Conservation (phyloP, 2,888 invertebrate genomes). For the Lypha dubia region DNA sequence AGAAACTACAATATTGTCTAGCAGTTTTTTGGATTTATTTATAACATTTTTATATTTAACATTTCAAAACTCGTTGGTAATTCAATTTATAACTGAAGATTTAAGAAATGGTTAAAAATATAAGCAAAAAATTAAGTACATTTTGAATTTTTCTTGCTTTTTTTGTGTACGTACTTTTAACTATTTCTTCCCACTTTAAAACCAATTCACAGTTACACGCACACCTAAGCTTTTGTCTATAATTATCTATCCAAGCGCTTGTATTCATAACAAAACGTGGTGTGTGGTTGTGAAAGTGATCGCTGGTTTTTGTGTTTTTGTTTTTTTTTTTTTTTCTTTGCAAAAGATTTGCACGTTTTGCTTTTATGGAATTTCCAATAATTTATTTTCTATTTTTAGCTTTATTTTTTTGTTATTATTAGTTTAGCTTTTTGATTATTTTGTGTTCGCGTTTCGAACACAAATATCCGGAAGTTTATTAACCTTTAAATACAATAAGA, state of each 20-base stretch:
- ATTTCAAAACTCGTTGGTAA: no score
- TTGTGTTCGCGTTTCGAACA: constrained; percentile 28
- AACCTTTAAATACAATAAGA: constrained; percentile 75
- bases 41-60: no score
- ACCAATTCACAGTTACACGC: neutral
- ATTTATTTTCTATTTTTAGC: constrained; percentile 32
- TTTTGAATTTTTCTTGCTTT: no score
- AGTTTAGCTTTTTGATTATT: neutral
- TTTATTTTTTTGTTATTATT: neutral
- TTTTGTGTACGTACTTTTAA: neutral
- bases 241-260: constrained; percentile 16
- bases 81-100: no score
- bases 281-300: constrained; percentile 54
- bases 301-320: constrained; percentile 35
- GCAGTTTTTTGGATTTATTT: no score
- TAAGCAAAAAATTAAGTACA: no score
- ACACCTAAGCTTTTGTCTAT: constrained; percentile 10
- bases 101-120: no score
- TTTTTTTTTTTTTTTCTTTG: no score
- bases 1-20: no score
- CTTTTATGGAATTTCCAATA: constrained; percentile 59
- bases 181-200: neutral
- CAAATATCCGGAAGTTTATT: constrained; percentile 80
- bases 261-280: constrained; percentile 26
- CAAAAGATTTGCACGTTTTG: constrained; percentile 55